Percentiles rank a stretch among this genome's conserved stretches.
Evolutionary conservation across 2,888 invertebrate genomes (phyloP).

Genomic region (Caenorhabditis sp.): DNA sequence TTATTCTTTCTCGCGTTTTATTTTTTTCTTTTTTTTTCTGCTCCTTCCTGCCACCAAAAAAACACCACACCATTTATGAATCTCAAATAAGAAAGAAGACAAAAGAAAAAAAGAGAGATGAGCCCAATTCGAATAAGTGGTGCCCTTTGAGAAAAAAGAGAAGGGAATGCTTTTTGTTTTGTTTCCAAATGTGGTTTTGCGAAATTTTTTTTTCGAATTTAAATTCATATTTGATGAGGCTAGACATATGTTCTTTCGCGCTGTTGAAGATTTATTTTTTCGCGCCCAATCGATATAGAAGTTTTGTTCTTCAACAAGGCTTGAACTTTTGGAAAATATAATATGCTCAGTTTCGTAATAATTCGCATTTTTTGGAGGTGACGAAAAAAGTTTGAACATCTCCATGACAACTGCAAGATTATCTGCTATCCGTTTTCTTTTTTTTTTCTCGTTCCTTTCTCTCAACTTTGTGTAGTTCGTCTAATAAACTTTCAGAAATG

Average conservation of each 20-base stretch:
- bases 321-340: too few species aligned
- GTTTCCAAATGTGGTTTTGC: background rate
- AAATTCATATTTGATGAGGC: conserved; percentile 16
- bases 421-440: background rate
- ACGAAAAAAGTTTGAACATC: background rate
- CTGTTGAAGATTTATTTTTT: too few species aligned
- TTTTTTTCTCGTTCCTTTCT: background rate
- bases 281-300: too few species aligned
- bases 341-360: too few species aligned
- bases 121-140: conserved; percentile 41
- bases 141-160: conserved; percentile 34
- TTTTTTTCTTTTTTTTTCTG: background rate
- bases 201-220: conserved; percentile 6
- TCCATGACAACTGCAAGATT: background rate
- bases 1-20: conserved; percentile 2
- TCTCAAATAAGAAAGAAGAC: conserved; percentile 25
- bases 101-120: conserved; percentile 8
- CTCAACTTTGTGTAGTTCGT: background rate
- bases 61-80: conserved; percentile 20
- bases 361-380: too few species aligned
- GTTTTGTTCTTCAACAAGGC: too few species aligned
- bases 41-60: background rate
- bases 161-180: background rate
- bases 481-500: conserved; percentile 17
- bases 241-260: too few species aligned